phyloP scores from a whole-genome alignment of 2,797 vertebrate genomes.

The Platalea minor region DNA sequence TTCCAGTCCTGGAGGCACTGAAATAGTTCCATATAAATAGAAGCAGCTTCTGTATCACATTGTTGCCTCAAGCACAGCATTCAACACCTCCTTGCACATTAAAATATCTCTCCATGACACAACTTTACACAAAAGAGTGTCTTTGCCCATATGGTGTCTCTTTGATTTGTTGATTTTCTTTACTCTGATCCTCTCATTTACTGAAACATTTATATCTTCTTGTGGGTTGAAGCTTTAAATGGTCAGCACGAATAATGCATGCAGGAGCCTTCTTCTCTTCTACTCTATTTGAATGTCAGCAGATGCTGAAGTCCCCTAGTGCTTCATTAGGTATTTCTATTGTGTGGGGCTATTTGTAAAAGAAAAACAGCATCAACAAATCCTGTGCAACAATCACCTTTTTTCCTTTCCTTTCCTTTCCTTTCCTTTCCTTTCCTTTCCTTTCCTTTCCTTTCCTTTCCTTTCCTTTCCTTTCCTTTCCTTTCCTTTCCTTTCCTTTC shows the following conservation, averaged over 20 bases:
- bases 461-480: too few relatives aligned
- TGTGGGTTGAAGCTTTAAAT: slow-evolving; percentile 55
- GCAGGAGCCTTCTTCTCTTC: not conserved
- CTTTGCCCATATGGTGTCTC: slow-evolving; percentile 42
- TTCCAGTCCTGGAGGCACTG: slow-evolving; percentile 78
- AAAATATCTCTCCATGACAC: slow-evolving; percentile 61
- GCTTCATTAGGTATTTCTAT: not conserved
- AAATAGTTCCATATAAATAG: slow-evolving; percentile 83
- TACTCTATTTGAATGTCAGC: slow-evolving; percentile 2
- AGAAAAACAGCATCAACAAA: not conserved
- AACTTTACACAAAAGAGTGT: slow-evolving; percentile 51
- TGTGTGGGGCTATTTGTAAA: not conserved
- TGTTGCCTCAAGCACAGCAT: slow-evolving; percentile 68
- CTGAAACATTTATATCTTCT: slow-evolving; percentile 30
- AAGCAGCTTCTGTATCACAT: slow-evolving; percentile 74
- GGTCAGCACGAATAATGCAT: slow-evolving; percentile 59
- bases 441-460: too few relatives aligned
- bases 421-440: too few relatives aligned
- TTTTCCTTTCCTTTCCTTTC: not conserved
- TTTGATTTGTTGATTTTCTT: slow-evolving; percentile 62
- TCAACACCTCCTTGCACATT: slow-evolving; percentile 63
- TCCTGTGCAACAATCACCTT: not conserved
- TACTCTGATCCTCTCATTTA: slow-evolving; percentile 49
- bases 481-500: too few relatives aligned
- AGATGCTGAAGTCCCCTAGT: not conserved